phyloP scores from a whole-genome alignment of 2,888 invertebrate genomes.

The Noctua fimbriata region DNA sequence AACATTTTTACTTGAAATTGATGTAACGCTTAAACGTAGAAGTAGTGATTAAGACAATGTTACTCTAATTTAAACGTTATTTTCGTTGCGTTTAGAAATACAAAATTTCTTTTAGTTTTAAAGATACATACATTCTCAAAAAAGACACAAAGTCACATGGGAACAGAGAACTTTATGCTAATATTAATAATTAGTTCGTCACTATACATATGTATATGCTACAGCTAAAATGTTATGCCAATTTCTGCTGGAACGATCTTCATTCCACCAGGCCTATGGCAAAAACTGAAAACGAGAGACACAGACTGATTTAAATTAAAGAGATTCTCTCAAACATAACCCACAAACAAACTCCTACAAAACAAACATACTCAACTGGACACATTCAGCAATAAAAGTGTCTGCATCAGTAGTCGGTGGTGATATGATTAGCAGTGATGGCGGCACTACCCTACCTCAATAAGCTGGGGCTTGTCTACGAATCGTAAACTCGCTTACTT shows the following conservation, averaged over 20 bases:
- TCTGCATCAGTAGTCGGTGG: conserved; percentile 48
- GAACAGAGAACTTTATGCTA: background rate
- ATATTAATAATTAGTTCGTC: background rate
- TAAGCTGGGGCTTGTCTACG: conserved; percentile 79
- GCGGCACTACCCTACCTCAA: conserved; percentile 83
- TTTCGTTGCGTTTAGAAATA: background rate
- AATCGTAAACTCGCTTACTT: conserved; percentile 83
- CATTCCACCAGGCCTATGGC: background rate
- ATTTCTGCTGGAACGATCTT: background rate
- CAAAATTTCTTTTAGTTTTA: background rate
- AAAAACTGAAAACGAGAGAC: background rate
- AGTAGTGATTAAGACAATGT: background rate
- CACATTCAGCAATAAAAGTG: conserved; percentile 39
- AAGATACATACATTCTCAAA: too few relatives aligned
- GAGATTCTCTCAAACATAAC: too few relatives aligned
- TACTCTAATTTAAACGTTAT: background rate
- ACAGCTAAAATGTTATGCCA: background rate
- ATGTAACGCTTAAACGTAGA: too few relatives aligned
- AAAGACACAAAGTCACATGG: too few relatives aligned
- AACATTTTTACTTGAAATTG: background rate
- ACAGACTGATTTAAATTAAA: too few relatives aligned
- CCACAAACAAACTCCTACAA: background rate
- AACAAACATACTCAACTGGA: background rate
- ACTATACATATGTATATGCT: too few relatives aligned
- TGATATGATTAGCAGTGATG: conserved; percentile 72